Evolutionary conservation across 2,888 invertebrate genomes (phyloP), one percentile per base, ranked within the genome.

Genomic region (Metallyticus violacea): DNA sequence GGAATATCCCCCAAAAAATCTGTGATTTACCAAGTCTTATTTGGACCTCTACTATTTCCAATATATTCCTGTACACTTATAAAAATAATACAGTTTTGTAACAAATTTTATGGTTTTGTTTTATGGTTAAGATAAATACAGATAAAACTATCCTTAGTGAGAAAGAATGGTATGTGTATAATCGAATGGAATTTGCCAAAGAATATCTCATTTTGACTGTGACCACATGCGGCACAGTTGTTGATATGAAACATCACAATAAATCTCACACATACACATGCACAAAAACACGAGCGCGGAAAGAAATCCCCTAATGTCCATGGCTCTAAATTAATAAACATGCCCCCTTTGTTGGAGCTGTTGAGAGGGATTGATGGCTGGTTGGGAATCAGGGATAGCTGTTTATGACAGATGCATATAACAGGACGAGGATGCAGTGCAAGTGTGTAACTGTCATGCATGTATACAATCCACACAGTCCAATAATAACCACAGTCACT

Each of bases 261-360:
- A 62, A 62, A 62, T 62, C 40, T 62, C 40, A 62, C 40, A 62
- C 40, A 62, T 62, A 62, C 40, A 62, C 22, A 62, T 62, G 40
- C 40, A 62, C 40, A 62, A 62, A 62, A 62, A 62, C 40, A 62
- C 83, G 77, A 77, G 76, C 25, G 77, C 26, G 83, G 83, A 83
- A 83, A 83, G 83, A 83, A 83, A 83, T 83, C 83, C 83, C 83
- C 77, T 76, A 83, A 77, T 83, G 26, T 27, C 83, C 77, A 83
- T 29, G 83, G 83, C 77, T 83, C 77, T 83, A 83, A 83, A 83
- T 83, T 83, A 83, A 83, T 83, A 83, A 83, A 83, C 83, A 83
- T 77, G 83, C 77, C 83, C 83, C 77, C 26, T 30, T 62, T 76
- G 76, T 26, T 83, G 82, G 82, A 77, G 77, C 27, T 83, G 82